Base-by-base conservation (phyloP, 2,888 invertebrate species). In the Rhaphigaster nebulosa region DNA sequence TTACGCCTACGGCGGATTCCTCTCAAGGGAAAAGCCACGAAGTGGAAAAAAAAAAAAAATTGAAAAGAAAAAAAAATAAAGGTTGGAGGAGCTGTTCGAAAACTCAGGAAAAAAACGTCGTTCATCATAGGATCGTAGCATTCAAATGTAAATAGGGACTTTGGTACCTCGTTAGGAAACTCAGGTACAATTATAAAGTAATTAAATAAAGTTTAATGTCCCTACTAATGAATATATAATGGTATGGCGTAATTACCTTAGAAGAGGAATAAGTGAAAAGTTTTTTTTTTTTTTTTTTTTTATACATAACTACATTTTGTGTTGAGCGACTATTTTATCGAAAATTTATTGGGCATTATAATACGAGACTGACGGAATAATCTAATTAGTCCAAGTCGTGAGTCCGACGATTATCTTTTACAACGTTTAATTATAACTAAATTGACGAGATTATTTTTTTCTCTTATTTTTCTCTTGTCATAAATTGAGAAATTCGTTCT, bases 121-220 rank as follows among this genome's bases (percentile, higher is more conserved):
- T 89, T 76, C 89, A 89, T 89, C 89, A 89, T n/a, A 89, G n/a
- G 50, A 89, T 89, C 89, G 20, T 54, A 20, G 29, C 70, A 89
- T 89, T 89, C 70, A 76, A 70, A 89, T 89, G 89, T 56, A 87
- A 90, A 90, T 87, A 84, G 23, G 80, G 34, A 34, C 87, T 38
- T 38, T 6, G 90, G 34, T 70, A 90, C 38, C 90, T 90, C 90
- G 90, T 90, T 90, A 90, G 54, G 23, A 5, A 6, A 23, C 26
- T 34, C 29, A 87, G 26, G 15, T 87, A 90, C 90, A 90, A 90
- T 90, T 90, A 90, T 54, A 90, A 80, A 41, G 84, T 45, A 80
- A 90, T 90, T 87, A 90, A 90, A 90, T 87, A 90, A 90, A 87
- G 56, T 90, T 87, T 90, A 84, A 90, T 90, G 90, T 26, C 50